These are phyloP conservation scores for Ormyrus nitidulus DNA, from an alignment of 2,888 invertebrate species.

Conservation along the genomic window DNA sequence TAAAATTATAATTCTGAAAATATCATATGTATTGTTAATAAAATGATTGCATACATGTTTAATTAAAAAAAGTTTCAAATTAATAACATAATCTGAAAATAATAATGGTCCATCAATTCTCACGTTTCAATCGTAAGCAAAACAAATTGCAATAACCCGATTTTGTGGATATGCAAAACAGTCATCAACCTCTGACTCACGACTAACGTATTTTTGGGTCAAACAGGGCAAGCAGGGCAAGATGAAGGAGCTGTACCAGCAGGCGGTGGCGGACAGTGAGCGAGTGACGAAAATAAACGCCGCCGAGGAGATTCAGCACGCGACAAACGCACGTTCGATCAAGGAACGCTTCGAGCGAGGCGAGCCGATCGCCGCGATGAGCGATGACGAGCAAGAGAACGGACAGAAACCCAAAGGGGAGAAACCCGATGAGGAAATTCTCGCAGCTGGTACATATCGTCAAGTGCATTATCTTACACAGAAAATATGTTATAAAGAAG, in stretches of 20 bases:
- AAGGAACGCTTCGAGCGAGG: conserved; percentile 91
- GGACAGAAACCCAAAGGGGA: conserved; percentile 76
- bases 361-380: conserved; percentile 78
- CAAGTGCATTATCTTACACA: no score
- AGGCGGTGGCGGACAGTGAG: conserved; percentile 90
- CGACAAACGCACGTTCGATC: conserved; percentile 79
- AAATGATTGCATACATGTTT: no score
- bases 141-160: not conserved
- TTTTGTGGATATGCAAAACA: not conserved
- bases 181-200: conserved; percentile 31
- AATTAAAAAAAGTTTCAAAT: no score
- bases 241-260: conserved; percentile 94
- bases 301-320: conserved; percentile 72
- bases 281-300: conserved; percentile 75
- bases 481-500: no score
- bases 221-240: conserved; percentile 90
- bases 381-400: conserved; percentile 79
- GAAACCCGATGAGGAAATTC: conserved; percentile 86
- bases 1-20: no score
- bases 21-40: no score
- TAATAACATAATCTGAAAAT: no score
- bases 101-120: not conserved
- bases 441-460: conserved; percentile 83
- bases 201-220: conserved; percentile 39
- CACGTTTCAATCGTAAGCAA: not conserved